Evolutionary conservation across 2,888 invertebrate species (phyloP), one percentile per base, ranked within the genome.

Genomic region (Xylota sylvarum): DNA sequence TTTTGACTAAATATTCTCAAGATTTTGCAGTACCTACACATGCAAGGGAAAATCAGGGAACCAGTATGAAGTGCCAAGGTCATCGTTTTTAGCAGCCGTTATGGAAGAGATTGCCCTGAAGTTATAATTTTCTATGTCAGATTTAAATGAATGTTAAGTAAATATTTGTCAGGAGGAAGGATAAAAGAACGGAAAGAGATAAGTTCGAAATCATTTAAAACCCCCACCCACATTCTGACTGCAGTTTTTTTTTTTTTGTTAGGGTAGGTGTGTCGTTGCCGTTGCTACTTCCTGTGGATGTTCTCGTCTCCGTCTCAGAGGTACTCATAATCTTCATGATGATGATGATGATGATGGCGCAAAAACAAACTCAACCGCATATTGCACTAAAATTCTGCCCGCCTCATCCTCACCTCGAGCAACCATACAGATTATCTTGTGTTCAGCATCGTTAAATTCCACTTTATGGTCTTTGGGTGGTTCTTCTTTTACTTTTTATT

Each of bases 391-490:
- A 60, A 76, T 65, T 65, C 64, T 37, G 32, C 55, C 55, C 32
- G 60, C 17, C 60, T 50, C 46, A 52, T 14, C 40, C 37, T n/a
- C 17, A 32, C 64, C 64, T 46, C 30, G 43, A 30, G 58, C 50
- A 37, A 35, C 74, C 76, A 70, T 43, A 79, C 56, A 76, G 58
- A 85, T 85, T 80, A 85, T 85, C 76, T 76, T 72, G 52, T 52
- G 82, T 72, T 82, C 77, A 81, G 85, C 72, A 77, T 86, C 85
- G 82, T 86, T 86, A 82, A 86, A 82, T 73, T 77, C 82, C 60
- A 77, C 85, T 82, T 86, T 81, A 77, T 67, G 72, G 70, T 76
- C 67, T 70, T 67, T 72, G 76, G 76, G 81, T 65, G 62, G 67
- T 77, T 60, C 17, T 37, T 70, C 56, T 58, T 50, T 40, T 52